Conservation (phyloP, 2,888 invertebrate species). For the Phragmatobia fuliginosa region DNA sequence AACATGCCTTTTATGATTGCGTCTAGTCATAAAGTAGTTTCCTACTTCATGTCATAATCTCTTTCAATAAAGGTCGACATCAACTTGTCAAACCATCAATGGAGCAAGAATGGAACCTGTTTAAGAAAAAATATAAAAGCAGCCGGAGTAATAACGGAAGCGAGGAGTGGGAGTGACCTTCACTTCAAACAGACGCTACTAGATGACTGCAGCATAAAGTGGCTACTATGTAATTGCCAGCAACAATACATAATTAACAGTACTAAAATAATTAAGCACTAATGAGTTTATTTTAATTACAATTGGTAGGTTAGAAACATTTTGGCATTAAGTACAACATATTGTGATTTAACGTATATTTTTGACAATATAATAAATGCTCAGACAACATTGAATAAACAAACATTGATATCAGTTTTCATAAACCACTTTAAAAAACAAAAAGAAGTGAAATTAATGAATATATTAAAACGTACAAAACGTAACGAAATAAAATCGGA, state of each 20-base stretch:
- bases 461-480: slow-evolving; percentile 47
- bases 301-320: slow-evolving; percentile 1
- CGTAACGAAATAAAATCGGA: slow-evolving; percentile 55
- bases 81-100: slow-evolving; percentile 28
- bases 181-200: slow-evolving; percentile 65
- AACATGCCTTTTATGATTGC: not conserved
- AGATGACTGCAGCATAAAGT: slow-evolving; percentile 62
- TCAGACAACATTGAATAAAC: not conserved
- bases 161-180: slow-evolving; percentile 72
- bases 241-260: slow-evolving; percentile 22
- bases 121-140: slow-evolving; percentile 55
- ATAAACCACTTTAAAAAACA: not conserved
- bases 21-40: slow-evolving; percentile 4
- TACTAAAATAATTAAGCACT: slow-evolving; percentile 21
- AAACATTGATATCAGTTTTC: not conserved
- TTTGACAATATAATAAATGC: not conserved
- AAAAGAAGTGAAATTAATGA: slow-evolving; percentile 22
- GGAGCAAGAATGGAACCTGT: slow-evolving; percentile 38
- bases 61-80: slow-evolving; percentile 28
- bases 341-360: not conserved
- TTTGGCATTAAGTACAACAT: not conserved
- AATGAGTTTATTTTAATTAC: slow-evolving; percentile 21
- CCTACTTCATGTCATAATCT: slow-evolving; percentile 17
- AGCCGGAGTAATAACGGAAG: slow-evolving; percentile 60
- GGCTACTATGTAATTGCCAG: slow-evolving; percentile 50